Base-by-base conservation (phyloP, 2,888 invertebrate genomes). In the Hirudinaria manillensis region DNA sequence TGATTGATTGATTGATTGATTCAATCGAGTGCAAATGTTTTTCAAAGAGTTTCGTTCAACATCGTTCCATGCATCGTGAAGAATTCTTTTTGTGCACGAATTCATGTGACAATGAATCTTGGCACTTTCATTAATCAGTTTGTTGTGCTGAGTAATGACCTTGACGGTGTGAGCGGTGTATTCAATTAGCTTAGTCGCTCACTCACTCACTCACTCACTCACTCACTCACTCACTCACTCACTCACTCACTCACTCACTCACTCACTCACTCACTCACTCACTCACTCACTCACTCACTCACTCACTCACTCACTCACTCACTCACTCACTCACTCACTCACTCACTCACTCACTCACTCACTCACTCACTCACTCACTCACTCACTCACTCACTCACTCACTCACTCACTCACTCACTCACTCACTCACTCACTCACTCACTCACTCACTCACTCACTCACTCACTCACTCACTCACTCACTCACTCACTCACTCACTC, bases 341-440 rank as follows among this genome's bases (percentile, higher is more conserved):
- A 56, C 27, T n/a, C 65, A 73, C 51, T 24, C 65, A 73, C 24
- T 24, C 65, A 73, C 32, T 38, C 65, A 56, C n/a, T 53, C 68
- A 73, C 16, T 24, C 36, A 70, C 19, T 53, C 72, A 13, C 16
- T 75, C 75, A 61, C 2, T 61, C 61, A 61, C 21, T 61, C 4
- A 61, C 21, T 61, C 4, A 27, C 21, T 61, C 70, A 70, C 70
- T 70, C 70, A 70, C 27, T 70, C 70, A 70, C 70, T 70, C 51
- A 71, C 13, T 71, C 71, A 71, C 51, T 71, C 71, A 71, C 51
- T 71, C 71, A 71, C 71, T 71, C 71, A 71, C 71, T 71, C 71
- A 71, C 71, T 71, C 71, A 71, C 71, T 71, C 71, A 71, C 71
- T 71, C 71, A 71, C 71, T 71, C 71, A 71, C 71, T 71, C 71